A percentile compares a stretch with the other conserved stretches of the same genome.
Evolutionary conservation across 2,888 invertebrate species (phyloP).

Genomic region (Atethmia centrago): DNA sequence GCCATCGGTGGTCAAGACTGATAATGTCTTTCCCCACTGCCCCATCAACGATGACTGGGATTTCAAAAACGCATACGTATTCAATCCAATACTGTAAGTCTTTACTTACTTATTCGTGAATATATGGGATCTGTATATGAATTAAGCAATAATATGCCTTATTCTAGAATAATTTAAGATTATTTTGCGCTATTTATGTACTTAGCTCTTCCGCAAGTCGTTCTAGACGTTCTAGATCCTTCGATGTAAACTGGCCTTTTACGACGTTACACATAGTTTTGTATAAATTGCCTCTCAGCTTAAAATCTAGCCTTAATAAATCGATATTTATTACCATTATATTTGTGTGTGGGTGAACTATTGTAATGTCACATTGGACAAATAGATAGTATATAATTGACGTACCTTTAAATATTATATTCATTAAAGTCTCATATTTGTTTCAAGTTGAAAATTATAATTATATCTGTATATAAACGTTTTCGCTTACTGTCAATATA

Average conservation of each 20-base stretch:
- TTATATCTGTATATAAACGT: constrained; percentile 82
- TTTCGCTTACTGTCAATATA: constrained; percentile 73
- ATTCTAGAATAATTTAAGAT: constrained; percentile 15
- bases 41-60: constrained; percentile 4
- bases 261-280: constrained; percentile 53
- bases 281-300: constrained; percentile 69
- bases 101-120: constrained; percentile 19
- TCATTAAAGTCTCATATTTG: constrained; percentile 73
- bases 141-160: constrained; percentile 54
- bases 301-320: constrained; percentile 66
- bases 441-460: constrained; percentile 72
- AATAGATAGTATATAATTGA: constrained; percentile 77
- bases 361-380: constrained; percentile 75
- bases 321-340: constrained; percentile 67
- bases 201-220: constrained; percentile 41
- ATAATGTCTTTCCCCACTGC: background rate
- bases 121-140: constrained; percentile 24
- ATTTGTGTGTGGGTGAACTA: constrained; percentile 75
- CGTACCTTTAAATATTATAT: constrained; percentile 79
- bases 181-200: constrained; percentile 50
- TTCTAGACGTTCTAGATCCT: constrained; percentile 29
- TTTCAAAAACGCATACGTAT: background rate
- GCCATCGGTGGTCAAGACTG: background rate
- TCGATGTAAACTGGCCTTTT: constrained; percentile 56
- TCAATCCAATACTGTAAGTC: background rate